phyloP scores from a whole-genome alignment of 2,797 vertebrate species.

The Sarcoramphus papa region DNA sequence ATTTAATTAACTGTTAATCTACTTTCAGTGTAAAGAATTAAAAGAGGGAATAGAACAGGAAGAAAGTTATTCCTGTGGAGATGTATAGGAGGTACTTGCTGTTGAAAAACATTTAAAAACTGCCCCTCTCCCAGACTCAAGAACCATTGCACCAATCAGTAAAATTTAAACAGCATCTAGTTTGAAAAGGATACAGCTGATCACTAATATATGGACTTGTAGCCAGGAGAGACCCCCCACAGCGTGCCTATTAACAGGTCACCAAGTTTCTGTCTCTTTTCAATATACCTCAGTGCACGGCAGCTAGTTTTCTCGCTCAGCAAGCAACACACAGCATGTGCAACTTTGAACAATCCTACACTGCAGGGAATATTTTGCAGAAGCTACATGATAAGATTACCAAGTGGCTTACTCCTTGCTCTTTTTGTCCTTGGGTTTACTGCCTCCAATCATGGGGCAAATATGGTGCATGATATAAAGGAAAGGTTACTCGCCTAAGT shows the following conservation, averaged over 20 bases:
- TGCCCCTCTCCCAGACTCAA: background rate
- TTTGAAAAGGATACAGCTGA: background rate
- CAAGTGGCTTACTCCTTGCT: conserved; percentile 64
- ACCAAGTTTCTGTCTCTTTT: background rate
- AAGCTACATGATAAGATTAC: conserved; percentile 69
- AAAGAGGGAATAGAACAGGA: background rate
- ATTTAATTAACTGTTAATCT: background rate
- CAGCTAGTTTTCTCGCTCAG: conserved; percentile 51
- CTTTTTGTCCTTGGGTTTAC: conserved; percentile 71
- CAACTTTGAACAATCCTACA: conserved; percentile 66
- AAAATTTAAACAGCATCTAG: background rate
- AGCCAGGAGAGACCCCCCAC: background rate
- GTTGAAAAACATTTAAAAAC: background rate
- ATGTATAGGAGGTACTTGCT: background rate
- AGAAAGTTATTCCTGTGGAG: background rate
- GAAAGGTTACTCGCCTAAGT: background rate
- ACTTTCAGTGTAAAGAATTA: background rate
- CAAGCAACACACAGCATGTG: conserved; percentile 64
- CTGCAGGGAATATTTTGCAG: conserved; percentile 71
- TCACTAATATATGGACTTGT: background rate
- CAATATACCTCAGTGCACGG: conserved; percentile 35
- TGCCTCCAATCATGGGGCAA: conserved; percentile 49
- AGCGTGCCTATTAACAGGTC: conserved; percentile 9
- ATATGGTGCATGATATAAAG: background rate
- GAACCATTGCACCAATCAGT: background rate